phyloP scores from a whole-genome alignment of 1,140 invertebrate species.

The Tribolium madens region DNA sequence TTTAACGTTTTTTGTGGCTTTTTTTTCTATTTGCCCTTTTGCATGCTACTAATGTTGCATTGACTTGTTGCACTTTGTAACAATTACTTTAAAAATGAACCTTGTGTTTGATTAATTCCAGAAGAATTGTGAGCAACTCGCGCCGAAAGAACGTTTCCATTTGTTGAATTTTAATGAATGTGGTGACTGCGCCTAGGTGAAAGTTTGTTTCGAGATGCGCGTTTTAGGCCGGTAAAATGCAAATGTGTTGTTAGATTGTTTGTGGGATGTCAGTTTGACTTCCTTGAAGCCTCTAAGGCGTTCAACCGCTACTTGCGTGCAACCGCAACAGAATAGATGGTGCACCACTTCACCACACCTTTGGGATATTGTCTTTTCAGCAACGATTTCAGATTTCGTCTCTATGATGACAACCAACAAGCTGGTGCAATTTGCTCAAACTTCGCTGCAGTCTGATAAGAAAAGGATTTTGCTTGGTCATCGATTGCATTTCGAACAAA shows the following conservation, averaged over 20 bases:
- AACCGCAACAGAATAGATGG: constrained; percentile 28
- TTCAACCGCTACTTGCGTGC: background rate
- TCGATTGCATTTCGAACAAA: background rate
- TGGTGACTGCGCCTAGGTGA: background rate
- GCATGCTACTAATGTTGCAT: no score
- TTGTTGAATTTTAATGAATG: background rate
- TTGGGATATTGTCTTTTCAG: constrained; percentile 24
- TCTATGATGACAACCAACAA: background rate
- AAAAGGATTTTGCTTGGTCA: background rate
- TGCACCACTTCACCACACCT: constrained; percentile 15
- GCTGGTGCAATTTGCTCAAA: background rate
- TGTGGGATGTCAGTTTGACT: constrained; percentile 27
- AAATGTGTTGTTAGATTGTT: constrained; percentile 15
- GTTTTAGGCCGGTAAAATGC: constrained; percentile 11
- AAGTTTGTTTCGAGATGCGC: no score
- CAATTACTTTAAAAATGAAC: no score
- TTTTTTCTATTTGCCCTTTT: no score
- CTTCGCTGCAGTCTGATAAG: background rate
- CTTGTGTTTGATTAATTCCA: no score
- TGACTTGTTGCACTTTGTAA: no score
- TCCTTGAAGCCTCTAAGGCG: constrained; percentile 10
- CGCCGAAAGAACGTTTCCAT: background rate
- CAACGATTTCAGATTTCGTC: background rate
- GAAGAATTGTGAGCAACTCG: no score
- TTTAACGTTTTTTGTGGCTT: no score